Conservation (phyloP, 30 jellyfish, hydroid and myxozoan genomes). For the Chrysaora quinquecirrha region DNA sequence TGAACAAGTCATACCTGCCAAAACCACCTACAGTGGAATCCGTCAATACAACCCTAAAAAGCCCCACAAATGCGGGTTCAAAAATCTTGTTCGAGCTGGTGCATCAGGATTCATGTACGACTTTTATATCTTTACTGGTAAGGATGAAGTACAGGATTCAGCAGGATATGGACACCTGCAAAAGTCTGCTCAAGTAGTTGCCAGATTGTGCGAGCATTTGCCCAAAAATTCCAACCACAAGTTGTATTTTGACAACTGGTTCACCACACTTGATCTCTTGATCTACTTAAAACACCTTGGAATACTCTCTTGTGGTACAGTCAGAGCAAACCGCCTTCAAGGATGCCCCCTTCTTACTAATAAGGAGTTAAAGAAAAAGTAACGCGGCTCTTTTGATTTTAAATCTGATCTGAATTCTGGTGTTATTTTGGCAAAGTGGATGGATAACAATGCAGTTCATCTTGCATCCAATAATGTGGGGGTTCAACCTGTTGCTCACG, state of each 20-base stretch:
- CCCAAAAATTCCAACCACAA: constrained; percentile 53
- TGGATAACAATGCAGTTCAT: constrained; percentile 65
- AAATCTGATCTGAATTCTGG: constrained; percentile 66
- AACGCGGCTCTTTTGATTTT: constrained; percentile 58
- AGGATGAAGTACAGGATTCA: not conserved
- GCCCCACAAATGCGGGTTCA: constrained; percentile 77
- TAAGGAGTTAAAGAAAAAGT: constrained; percentile 51
- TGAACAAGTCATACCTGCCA: constrained; percentile 69
- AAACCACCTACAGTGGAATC: no score
- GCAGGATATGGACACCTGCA: constrained; percentile 34
- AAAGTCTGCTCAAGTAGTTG: no score
- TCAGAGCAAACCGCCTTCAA: constrained; percentile 54
- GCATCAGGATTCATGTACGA: constrained; percentile 65
- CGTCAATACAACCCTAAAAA: no score
- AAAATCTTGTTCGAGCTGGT: constrained; percentile 72
- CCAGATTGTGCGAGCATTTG: constrained; percentile 55
- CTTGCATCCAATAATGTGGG: constrained; percentile 65
- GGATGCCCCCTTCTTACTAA: constrained; percentile 72
- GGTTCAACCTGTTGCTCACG: constrained; percentile 53
- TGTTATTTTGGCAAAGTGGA: constrained; percentile 62
- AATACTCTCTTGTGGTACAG: constrained; percentile 60
- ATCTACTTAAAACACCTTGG: constrained; percentile 42
- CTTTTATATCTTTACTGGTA: constrained; percentile 65
- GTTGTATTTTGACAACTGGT: no score
- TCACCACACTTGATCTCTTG: constrained; percentile 51